Conservation (phyloP, 2,797 vertebrate species). For the Phalloptychus januarius region DNA sequence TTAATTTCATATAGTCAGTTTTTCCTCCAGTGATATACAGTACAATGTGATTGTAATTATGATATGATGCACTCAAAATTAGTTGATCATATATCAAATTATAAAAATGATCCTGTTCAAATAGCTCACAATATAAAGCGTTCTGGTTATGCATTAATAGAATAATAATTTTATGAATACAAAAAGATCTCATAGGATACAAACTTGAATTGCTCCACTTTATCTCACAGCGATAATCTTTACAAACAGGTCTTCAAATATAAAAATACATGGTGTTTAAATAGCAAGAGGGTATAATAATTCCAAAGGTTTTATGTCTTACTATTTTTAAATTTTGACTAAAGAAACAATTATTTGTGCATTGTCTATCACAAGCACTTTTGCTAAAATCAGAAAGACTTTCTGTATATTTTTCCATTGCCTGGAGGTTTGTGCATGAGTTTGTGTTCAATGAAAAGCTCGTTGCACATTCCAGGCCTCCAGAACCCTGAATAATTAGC, state of each 20-base stretch:
- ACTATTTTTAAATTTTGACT: slow-evolving; percentile 20
- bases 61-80: not conserved
- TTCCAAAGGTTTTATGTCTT: slow-evolving; percentile 36
- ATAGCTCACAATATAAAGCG: not conserved
- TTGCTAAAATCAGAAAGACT: not conserved
- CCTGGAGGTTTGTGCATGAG: slow-evolving; percentile 9
- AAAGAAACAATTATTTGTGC: slow-evolving; percentile 30
- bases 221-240: slow-evolving; percentile 62
- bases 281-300: slow-evolving; percentile 41
- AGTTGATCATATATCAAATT: not conserved
- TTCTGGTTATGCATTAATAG: not conserved
- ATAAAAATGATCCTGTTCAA: not conserved
- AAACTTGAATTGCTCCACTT: slow-evolving; percentile 32
- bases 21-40: not conserved
- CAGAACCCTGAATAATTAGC: slow-evolving; percentile 64
- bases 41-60: not conserved
- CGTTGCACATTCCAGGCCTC: slow-evolving; percentile 64
- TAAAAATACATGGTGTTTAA: slow-evolving; percentile 63
- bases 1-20: not conserved
- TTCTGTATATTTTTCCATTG: slow-evolving; percentile 1
- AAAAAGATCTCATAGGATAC: slow-evolving; percentile 7
- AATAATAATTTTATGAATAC: not conserved
- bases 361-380: not conserved
- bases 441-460: slow-evolving; percentile 32
- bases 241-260: slow-evolving; percentile 31